A percentile compares a stretch with the other conserved stretches of the same genome.
Conservation (phyloP, 1,140 invertebrate genomes). For the Helicoverpa armigera region DNA sequence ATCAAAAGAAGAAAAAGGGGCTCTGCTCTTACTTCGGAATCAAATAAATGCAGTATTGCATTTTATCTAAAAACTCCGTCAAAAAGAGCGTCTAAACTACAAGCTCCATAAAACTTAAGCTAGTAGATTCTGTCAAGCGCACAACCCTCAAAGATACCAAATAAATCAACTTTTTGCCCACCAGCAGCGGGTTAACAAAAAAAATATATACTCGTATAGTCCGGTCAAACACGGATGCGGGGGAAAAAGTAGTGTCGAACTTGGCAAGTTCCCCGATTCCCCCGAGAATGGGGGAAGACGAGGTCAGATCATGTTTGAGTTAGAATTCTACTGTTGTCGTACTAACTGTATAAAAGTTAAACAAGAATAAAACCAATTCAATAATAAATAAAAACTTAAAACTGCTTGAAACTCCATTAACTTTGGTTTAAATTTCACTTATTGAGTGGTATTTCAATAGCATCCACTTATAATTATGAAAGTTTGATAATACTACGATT, state of each 20-base stretch:
- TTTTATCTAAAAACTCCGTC: background rate
- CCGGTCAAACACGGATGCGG: background rate
- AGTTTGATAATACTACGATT: slow-evolving; percentile 6
- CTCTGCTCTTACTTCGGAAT: no score
- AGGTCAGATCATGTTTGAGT: slow-evolving; percentile 26
- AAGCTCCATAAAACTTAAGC: background rate
- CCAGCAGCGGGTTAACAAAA: background rate
- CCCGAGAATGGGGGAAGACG: background rate
- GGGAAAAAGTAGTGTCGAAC: slow-evolving; percentile 28
- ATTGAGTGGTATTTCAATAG: slow-evolving; percentile 3
- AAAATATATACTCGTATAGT: slow-evolving; percentile 5
- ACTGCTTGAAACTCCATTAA: background rate
- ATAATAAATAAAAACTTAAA: no score
- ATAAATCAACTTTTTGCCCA: slow-evolving; percentile 29
- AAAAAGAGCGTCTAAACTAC: background rate
- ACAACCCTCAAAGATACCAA: background rate
- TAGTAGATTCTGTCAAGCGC: background rate
- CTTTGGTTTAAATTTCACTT: background rate
- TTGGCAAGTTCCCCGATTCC: slow-evolving; percentile 3
- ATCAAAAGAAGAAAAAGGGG: no score
- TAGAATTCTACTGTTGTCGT: background rate
- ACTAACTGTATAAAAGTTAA: no score
- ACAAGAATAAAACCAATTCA: no score
- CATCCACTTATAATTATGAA: background rate
- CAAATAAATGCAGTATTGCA: no score